phyloP scores from a whole-genome alignment of 1,140 invertebrate species.

The Saxidomus purpurata region DNA sequence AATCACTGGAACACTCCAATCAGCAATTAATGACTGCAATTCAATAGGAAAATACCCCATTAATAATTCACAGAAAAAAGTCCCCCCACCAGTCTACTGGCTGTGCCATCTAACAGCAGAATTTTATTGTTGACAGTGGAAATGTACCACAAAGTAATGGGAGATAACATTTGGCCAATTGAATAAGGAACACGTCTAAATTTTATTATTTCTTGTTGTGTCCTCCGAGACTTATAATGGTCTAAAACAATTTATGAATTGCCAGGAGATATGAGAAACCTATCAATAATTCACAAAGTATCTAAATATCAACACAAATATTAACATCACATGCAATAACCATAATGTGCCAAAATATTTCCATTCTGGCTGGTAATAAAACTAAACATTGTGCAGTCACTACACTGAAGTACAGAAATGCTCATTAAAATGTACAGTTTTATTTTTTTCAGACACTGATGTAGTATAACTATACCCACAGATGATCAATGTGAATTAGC shows the following conservation, averaged over 20 bases:
- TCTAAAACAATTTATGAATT: conserved; percentile 1
- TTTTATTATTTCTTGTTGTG: neutral
- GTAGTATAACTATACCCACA: too few relatives aligned
- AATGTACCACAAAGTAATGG: neutral
- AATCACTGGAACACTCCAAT: neutral
- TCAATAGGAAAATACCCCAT: neutral
- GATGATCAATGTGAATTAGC: too few relatives aligned
- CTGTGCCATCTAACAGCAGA: neutral
- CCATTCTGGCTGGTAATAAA: too few relatives aligned
- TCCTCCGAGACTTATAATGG: neutral
- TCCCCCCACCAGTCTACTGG: neutral
- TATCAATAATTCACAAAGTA: neutral
- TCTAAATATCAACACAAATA: neutral
- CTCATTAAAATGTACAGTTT: too few relatives aligned
- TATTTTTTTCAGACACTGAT: too few relatives aligned
- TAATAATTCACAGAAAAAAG: neutral
- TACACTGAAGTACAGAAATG: too few relatives aligned
- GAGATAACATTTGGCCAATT: neutral
- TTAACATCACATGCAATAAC: neutral
- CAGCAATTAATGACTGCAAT: conserved; percentile 4
- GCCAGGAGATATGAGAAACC: neutral
- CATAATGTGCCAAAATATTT: too few relatives aligned
- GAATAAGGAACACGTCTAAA: neutral
- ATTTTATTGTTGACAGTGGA: too few relatives aligned
- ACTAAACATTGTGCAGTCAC: too few relatives aligned